Percentiles rank a stretch among this genome's conserved stretches.
Conservation (phyloP, 1,140 invertebrate species). For the Coenobita brevimanus region DNA sequence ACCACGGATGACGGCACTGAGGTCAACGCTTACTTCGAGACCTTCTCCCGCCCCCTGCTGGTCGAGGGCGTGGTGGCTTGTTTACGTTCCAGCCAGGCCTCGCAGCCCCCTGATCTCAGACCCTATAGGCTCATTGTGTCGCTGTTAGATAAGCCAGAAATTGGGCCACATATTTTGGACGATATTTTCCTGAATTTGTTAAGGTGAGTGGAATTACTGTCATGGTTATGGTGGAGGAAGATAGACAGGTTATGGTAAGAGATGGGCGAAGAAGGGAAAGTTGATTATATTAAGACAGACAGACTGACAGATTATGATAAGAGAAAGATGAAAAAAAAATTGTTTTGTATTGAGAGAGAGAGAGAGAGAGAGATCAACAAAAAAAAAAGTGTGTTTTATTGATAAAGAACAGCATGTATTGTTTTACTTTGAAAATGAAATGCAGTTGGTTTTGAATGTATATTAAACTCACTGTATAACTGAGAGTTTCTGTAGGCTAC, state of each 20-base stretch:
- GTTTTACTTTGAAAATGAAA: no score
- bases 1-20: constrained; percentile 70
- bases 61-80: constrained; percentile 75
- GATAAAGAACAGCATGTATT: no score
- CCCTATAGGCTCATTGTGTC: constrained; percentile 91
- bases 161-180: constrained; percentile 88
- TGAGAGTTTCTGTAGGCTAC: no score
- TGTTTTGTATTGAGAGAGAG: neutral
- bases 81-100: constrained; percentile 72
- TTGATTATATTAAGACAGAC: no score
- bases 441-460: no score
- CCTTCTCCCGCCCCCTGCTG: constrained; percentile 80
- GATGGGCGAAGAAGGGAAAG: no score
- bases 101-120: constrained; percentile 80
- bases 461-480: no score
- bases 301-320: neutral
- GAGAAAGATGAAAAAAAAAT: no score
- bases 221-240: no score
- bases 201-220: no score
- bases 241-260: no score
- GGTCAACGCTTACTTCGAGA: constrained; percentile 81
- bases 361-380: neutral
- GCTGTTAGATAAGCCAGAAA: constrained; percentile 91
- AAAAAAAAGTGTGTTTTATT: no score
- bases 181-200: constrained; percentile 91